Base-by-base conservation (phyloP, 1,140 invertebrate genomes). In the Spodoptera frugiperda region DNA sequence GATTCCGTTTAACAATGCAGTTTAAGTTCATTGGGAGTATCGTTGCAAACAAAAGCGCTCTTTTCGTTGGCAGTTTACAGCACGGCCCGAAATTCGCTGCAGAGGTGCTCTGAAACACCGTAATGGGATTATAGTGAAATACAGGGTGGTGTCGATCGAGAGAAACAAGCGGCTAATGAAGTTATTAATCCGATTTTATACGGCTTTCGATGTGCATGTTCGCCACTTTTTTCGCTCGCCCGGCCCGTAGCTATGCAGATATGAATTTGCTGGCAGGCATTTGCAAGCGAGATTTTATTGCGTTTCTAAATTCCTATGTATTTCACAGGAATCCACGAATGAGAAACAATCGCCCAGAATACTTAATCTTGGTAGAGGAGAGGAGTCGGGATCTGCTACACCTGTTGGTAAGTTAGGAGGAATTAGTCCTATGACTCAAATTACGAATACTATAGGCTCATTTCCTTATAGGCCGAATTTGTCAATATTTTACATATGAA, bases 91-190 rank as follows among this genome's bases (percentile, higher is more conserved):
- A 89, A 84, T 83, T 83, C 84, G 78, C 57, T 74, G 77, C 78
- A 78, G 76, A 78, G 83, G 80, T 87, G 85, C 86, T 82, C 59
- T 76, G 81, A 77, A 80, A 79, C 81, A 76, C 82, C 74, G 72
- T 93, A 92, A 93, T 91, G 86, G 91, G 91, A 93, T 93, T 93
- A 93, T 89, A 91, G 89, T 91, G 88, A 92, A 91, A 93, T 91
- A 93, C 87, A 82, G 91, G 82, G 79, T 85, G 82, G 88, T 88
- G 89, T 91, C 91, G 88, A 93, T 93, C 90, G 91, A 85, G 90
- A 92, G 91, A 91, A 93, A 93, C 91, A 90, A 89, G 90, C 87
- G 85, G 88, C 89, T 93, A 92, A 93, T 93, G 90, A 93, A 93
- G 91, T 93, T 93, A 93, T 93, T 93, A 93, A 93, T 93, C 89